Conservation (phyloP, 2,888 invertebrate species). For the Beris morrisii region DNA sequence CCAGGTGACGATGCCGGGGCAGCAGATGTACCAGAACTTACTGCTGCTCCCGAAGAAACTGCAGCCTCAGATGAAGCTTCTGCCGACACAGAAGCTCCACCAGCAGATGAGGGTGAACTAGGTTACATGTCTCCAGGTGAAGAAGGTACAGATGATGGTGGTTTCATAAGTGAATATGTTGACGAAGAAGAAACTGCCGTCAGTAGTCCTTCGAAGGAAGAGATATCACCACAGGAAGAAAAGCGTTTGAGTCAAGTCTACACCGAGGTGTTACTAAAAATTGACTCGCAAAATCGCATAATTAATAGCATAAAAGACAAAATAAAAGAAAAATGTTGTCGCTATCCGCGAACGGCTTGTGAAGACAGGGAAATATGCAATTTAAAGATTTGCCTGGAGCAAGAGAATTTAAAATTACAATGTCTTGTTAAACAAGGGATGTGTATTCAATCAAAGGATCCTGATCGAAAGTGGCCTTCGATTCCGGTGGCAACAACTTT, state of each 20-base stretch:
- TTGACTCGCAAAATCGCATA: conserved; percentile 50
- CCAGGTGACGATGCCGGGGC: neutral
- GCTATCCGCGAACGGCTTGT: conserved; percentile 45
- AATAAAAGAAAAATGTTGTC: conserved; percentile 46
- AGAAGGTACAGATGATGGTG: neutral
- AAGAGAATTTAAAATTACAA: conserved; percentile 50
- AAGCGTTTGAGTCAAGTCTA: conserved; percentile 44
- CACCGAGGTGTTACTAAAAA: conserved; percentile 47
- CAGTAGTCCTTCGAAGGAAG: neutral
- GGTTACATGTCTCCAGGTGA: neutral
- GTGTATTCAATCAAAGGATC: conserved; percentile 49
- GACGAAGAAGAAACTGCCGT: neutral
- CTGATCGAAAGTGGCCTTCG: conserved; percentile 47
- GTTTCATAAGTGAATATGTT: neutral
- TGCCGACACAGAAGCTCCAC: conserved; percentile 3
- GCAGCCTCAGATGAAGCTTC: neutral
- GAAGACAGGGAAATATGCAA: conserved; percentile 49
- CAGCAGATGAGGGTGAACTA: neutral
- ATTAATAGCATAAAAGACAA: conserved; percentile 48
- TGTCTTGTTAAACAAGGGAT: conserved; percentile 48
- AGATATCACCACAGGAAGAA: conserved; percentile 5
- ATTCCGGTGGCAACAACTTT: conserved; percentile 49
- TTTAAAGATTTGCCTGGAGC: conserved; percentile 49
- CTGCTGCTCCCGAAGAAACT: neutral
- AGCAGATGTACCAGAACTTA: neutral